phyloP scores from a whole-genome alignment of 1,140 invertebrate species.

The Danaus plexippus region DNA sequence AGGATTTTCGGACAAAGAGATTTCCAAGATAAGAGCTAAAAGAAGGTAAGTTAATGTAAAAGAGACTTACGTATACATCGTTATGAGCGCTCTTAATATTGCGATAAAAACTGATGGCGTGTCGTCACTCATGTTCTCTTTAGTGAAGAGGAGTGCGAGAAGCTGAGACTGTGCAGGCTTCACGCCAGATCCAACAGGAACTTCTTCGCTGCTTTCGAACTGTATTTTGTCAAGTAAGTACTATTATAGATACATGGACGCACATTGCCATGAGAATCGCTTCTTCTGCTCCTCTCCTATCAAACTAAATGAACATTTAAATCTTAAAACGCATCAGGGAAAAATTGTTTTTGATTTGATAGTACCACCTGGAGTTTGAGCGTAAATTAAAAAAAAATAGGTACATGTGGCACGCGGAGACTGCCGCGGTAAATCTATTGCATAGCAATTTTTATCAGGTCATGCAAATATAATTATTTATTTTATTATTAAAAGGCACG shows the following conservation, averaged over 20 bases:
- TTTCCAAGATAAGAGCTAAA: constrained; percentile 39
- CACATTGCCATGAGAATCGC: too few species aligned
- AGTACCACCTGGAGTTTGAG: too few species aligned
- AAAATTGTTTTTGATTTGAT: too few species aligned
- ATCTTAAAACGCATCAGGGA: too few species aligned
- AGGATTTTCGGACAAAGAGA: constrained; percentile 14
- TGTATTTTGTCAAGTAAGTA: constrained; percentile 68
- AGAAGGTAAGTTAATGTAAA: constrained; percentile 31
- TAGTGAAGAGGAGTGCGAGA: constrained; percentile 51
- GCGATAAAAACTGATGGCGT: constrained; percentile 2
- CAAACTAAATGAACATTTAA: too few species aligned
- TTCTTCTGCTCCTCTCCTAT: too few species aligned
- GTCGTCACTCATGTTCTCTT: constrained; percentile 21
- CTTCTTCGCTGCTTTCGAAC: constrained; percentile 54
- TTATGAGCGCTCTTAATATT: background rate
- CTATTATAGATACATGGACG: background rate
- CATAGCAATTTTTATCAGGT: too few species aligned
- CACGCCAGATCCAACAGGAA: constrained; percentile 49
- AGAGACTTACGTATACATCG: background rate
- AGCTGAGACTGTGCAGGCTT: constrained; percentile 44
- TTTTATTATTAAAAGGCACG: too few species aligned
- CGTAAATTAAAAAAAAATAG: too few species aligned
- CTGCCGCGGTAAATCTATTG: too few species aligned
- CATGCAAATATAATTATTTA: too few species aligned
- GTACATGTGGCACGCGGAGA: too few species aligned